These are phyloP conservation scores for Caiman crocodilus DNA, from an alignment of 2,797 vertebrate species.

Conservation along the genomic window DNA sequence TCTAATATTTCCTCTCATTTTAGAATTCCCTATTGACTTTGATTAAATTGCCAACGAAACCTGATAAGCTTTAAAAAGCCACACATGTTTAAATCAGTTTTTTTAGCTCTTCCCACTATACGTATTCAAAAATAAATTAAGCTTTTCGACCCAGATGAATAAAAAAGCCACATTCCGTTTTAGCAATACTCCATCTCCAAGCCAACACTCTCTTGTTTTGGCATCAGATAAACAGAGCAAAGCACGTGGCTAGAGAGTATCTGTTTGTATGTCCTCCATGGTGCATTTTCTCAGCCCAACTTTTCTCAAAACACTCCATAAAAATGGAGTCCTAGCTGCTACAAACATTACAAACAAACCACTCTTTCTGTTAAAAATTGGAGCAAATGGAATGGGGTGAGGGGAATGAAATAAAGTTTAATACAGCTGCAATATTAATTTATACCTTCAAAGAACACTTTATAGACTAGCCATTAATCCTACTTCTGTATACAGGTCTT, in stretches of 20 bases:
- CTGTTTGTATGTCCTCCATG: background rate
- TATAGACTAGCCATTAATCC: background rate
- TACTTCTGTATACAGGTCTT: background rate
- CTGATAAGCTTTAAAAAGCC: background rate
- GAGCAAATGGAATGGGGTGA: background rate
- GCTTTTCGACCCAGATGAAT: background rate
- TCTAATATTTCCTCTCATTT: slow-evolving; percentile 7
- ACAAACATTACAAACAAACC: background rate
- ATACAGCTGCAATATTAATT: slow-evolving; percentile 1
- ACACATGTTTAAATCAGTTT: background rate
- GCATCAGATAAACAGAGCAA: background rate
- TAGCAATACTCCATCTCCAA: background rate
- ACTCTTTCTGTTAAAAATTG: background rate
- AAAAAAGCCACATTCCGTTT: background rate
- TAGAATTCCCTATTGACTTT: background rate
- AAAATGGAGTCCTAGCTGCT: background rate
- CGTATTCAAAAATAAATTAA: background rate
- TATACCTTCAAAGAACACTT: background rate
- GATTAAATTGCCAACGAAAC: background rate
- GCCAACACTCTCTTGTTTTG: background rate
- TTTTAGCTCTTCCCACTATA: background rate
- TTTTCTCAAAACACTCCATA: background rate
- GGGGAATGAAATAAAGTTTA: background rate
- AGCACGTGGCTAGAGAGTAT: background rate
- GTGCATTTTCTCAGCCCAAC: background rate